A percentile compares a stretch with the other conserved stretches of the same genome.
These are phyloP conservation scores for Drosophila repletoides DNA, from an alignment of 1,140 invertebrate genomes.

Conservation along the genomic window DNA sequence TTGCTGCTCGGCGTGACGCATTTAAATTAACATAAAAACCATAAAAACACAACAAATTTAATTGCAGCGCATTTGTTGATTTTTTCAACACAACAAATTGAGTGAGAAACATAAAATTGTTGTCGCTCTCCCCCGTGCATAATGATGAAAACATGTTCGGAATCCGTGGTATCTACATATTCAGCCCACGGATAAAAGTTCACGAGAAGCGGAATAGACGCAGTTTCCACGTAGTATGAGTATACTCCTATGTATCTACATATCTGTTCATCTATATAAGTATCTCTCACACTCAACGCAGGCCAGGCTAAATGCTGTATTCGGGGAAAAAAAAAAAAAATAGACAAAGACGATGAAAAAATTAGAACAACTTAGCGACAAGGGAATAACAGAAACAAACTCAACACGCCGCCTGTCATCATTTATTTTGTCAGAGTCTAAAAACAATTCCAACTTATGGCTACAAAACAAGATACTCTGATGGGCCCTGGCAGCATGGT, in stretches of 20 bases:
- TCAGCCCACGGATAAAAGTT: slow-evolving; percentile 23
- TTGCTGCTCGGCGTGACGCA: slow-evolving; percentile 31
- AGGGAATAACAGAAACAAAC: slow-evolving; percentile 28
- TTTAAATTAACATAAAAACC: slow-evolving; percentile 74
- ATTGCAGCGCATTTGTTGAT: slow-evolving; percentile 71
- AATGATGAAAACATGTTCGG: slow-evolving; percentile 42
- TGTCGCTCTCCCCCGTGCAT: slow-evolving; percentile 28
- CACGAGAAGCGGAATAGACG: neutral
- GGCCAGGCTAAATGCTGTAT: slow-evolving; percentile 1
- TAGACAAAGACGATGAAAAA: slow-evolving; percentile 47
- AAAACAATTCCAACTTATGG: slow-evolving; percentile 78
- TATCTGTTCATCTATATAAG: slow-evolving; percentile 31
- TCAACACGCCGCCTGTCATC: slow-evolving; percentile 74
- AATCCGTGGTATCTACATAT: slow-evolving; percentile 26
- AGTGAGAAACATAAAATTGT: slow-evolving; percentile 77
- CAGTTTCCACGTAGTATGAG: slow-evolving; percentile 27
- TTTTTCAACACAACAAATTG: slow-evolving; percentile 69
- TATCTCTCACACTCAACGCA: slow-evolving; percentile 31
- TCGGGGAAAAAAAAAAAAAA: neutral
- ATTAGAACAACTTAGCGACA: slow-evolving; percentile 75
- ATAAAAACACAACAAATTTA: slow-evolving; percentile 54
- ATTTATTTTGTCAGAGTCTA: slow-evolving; percentile 77
- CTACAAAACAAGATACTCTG: slow-evolving; percentile 70
- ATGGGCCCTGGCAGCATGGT: slow-evolving; percentile 21
- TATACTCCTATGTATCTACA: neutral